Percentiles rank a stretch among this genome's conserved stretches.
These are phyloP conservation scores for Equus przewalskii DNA, from an alignment of 2,113 vertebrate genomes.

Conservation along the genomic window DNA sequence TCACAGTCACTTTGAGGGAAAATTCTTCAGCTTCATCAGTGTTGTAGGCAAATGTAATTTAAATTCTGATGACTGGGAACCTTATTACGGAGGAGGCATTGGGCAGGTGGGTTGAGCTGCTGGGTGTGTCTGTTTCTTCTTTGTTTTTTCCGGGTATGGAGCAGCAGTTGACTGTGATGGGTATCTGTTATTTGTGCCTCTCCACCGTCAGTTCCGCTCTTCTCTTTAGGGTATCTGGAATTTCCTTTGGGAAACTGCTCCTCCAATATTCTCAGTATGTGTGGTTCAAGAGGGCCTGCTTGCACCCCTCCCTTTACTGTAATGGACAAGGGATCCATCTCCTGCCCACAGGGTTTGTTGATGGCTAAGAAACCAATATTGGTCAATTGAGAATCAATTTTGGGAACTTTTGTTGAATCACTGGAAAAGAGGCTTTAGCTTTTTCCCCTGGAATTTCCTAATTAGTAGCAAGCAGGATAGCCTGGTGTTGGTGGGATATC, in stretches of 20 bases:
- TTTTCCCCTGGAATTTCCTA: background rate
- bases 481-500: background rate
- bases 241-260: background rate
- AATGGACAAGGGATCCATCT: background rate
- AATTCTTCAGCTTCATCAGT: constrained; percentile 47
- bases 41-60: constrained; percentile 33
- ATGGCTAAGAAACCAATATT: background rate
- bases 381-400: background rate
- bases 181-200: background rate
- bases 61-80: constrained; percentile 2
- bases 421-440: background rate
- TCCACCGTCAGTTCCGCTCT: background rate
- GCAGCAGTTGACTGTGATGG: background rate
- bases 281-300: background rate
- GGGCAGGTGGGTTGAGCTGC: background rate
- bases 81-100: background rate
- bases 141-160: background rate
- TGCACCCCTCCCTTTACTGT: background rate
- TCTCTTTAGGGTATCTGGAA: background rate
- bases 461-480: background rate
- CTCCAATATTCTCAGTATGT: background rate
- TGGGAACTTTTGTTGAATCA: constrained; percentile 7
- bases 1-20: background rate
- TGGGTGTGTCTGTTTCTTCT: background rate
- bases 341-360: background rate